Evolutionary conservation across 35 echinoderm and acorn worm species (phyloP), one percentile per base, ranked within the genome.

Genomic region (Chiridota heheva): DNA sequence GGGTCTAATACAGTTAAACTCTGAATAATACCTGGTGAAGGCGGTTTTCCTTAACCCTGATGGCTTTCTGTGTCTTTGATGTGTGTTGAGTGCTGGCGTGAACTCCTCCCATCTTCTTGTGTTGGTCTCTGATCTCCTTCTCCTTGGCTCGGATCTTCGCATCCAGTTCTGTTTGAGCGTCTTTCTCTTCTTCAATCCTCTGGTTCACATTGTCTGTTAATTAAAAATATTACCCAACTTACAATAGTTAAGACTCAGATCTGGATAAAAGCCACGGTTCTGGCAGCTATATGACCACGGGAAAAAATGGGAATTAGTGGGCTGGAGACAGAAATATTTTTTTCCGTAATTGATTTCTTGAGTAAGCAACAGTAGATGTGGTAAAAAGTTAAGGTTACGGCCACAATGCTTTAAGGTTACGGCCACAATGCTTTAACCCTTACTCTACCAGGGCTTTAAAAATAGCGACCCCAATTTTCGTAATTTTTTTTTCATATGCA

Each of bases 41-140:
- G 55, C 73, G 8, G 32, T 77, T 77, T 60, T 77, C 73, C 49
- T 77, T 77, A 53, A 77, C 73, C 36, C 73, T 55, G 12, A 97
- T 91, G 24, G 88, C 88, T 70, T 91, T 97, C 73, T 87, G 71
- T 2, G 89, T 97, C 40, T 97, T 91, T 51, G 86, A 86, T 4
- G 94, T 97, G 59, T 97, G 94, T 29, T 91, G 88, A 5, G 83
- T 42, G 44, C 89, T 98, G 38, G 95, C 95, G 48, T 98, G 95
- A 7, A 98, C 89, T 32, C 95, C 88, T 32, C 95, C 95, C 95
- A 98, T 91, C 66, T 80, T 67, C 67, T 91, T 91, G 60, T 91
- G 95, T 53, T 91, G 88, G 7, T 64, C 44, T 3, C 80, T 64
- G 18, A 91, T 88, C 55, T 81, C 85, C 60, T 82, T 84, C 77